These are phyloP conservation scores for Amblyteles armatorius DNA, from an alignment of 2,888 invertebrate genomes.

Conservation along the genomic window DNA sequence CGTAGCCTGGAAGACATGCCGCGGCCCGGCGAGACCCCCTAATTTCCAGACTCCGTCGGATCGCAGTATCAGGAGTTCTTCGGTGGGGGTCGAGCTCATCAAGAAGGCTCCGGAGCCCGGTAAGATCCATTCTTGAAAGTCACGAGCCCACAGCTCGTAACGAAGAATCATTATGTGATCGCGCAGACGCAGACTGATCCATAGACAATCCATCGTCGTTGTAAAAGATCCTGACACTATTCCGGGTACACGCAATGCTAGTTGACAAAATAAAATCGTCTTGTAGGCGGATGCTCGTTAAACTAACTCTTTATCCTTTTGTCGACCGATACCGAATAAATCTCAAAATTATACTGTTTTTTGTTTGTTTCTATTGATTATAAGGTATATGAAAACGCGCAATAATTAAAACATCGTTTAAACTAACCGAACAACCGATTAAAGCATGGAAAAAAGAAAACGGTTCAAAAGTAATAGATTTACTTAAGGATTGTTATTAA, in stretches of 20 bases:
- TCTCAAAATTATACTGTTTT: background rate
- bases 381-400: too few species aligned
- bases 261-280: background rate
- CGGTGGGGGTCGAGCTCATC: constrained; percentile 64
- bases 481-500: background rate
- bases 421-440: too few species aligned
- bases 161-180: constrained; percentile 74
- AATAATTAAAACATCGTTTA: too few species aligned
- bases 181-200: constrained; percentile 73
- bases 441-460: background rate
- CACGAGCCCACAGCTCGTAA: constrained; percentile 70
- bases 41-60: constrained; percentile 79
- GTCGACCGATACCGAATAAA: background rate
- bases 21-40: constrained; percentile 74
- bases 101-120: constrained; percentile 67
- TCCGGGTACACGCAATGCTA: constrained; percentile 73
- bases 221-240: constrained; percentile 72
- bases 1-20: constrained; percentile 64
- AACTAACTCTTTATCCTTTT: too few species aligned
- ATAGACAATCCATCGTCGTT: constrained; percentile 67
- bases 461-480: background rate
- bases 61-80: constrained; percentile 75
- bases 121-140: constrained; percentile 70
- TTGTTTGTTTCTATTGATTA: background rate
- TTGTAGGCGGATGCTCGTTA: background rate